A percentile compares a stretch with the other conserved stretches of the same genome.
These are phyloP conservation scores for Dichetophora obliterata DNA, from an alignment of 2,888 invertebrate species.

Conservation along the genomic window DNA sequence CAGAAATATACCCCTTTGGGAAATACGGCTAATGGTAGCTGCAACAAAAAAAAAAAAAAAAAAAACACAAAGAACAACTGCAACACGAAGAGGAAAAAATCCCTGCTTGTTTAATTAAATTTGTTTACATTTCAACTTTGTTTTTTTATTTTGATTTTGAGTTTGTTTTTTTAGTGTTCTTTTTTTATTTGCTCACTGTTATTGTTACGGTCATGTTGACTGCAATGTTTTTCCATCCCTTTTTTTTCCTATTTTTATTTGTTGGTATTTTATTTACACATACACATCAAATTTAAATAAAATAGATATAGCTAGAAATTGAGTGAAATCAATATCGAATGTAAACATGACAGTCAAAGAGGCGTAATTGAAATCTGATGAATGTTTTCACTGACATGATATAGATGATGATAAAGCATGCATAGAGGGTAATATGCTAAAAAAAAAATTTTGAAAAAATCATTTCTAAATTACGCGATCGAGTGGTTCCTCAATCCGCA, in stretches of 20 bases:
- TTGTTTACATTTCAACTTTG: constrained; percentile 30
- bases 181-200: neutral
- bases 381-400: too few relatives aligned
- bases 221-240: neutral
- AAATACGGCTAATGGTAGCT: constrained; percentile 18
- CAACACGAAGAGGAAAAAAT: neutral
- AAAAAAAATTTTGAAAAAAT: neutral
- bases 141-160: neutral
- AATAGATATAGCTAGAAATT: neutral
- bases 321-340: constrained; percentile 2
- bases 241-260: too few relatives aligned
- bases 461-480: neutral
- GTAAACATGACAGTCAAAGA: neutral
- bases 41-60: neutral
- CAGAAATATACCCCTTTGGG: constrained; percentile 13
- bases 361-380: neutral
- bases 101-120: constrained; percentile 31
- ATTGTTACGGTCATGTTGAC: neutral
- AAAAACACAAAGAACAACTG: neutral
- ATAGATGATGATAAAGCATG: too few relatives aligned
- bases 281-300: constrained; percentile 10
- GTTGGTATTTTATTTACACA: neutral
- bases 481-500: neutral
- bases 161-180: neutral
- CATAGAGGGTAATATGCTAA: neutral